Conservation (phyloP, 2,113 vertebrate genomes). For the Dissostichus mawsoni region DNA sequence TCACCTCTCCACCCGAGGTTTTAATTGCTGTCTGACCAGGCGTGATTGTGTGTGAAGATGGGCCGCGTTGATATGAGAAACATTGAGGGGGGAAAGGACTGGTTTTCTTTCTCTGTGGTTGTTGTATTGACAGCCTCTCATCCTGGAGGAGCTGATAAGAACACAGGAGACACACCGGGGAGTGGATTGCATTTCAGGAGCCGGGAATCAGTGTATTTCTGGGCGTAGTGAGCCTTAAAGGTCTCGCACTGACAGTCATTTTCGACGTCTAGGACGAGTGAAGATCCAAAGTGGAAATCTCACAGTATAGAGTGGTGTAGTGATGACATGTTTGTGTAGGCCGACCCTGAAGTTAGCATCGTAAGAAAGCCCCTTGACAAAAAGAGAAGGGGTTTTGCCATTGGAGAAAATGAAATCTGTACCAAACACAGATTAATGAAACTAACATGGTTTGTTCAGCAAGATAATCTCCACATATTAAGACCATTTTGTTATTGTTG, state of each 20-base stretch:
- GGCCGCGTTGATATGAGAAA: conserved; percentile 57
- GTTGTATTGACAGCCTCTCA: conserved; percentile 80
- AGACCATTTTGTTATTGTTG: too few species aligned
- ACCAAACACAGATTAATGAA: too few species aligned
- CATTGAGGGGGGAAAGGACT: conserved; percentile 8
- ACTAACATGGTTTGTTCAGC: too few species aligned
- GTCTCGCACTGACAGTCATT: conserved; percentile 18
- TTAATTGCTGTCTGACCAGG: conserved; percentile 79
- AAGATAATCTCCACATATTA: too few species aligned
- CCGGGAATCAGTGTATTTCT: conserved; percentile 31
- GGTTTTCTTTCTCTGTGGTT: conserved; percentile 76
- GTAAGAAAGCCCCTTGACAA: too few species aligned
- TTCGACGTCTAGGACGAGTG: conserved; percentile 21
- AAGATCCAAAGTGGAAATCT: neutral
- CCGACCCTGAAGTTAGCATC: too few species aligned
- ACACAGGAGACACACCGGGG: conserved; percentile 52
- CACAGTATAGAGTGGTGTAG: too few species aligned
- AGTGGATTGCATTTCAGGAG: conserved; percentile 78
- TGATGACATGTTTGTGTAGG: too few species aligned
- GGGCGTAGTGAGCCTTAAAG: conserved; percentile 5
- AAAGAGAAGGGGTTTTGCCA: too few species aligned
- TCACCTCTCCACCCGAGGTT: conserved; percentile 59
- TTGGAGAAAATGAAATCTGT: too few species aligned
- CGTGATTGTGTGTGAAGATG: conserved; percentile 69
- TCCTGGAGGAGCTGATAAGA: conserved; percentile 80